Conservation (phyloP, 2,797 vertebrate species). For the Anabas testudineus region DNA sequence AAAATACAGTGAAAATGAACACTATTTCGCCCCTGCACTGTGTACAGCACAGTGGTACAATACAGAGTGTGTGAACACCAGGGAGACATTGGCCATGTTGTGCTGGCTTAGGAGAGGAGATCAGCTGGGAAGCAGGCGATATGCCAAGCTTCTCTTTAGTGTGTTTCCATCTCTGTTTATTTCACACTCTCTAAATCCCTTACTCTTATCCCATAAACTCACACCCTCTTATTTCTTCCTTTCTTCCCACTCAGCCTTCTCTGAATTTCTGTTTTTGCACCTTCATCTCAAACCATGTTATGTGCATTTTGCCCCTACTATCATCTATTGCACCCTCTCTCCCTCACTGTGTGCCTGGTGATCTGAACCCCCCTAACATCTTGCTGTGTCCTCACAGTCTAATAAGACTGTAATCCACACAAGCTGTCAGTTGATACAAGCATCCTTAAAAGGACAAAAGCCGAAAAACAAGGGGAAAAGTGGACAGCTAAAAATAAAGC, state of each 20-base stretch:
- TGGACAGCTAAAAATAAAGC: constrained; percentile 84
- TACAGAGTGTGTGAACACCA: constrained; percentile 69
- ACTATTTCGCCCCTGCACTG: constrained; percentile 66
- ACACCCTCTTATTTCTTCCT: constrained; percentile 1
- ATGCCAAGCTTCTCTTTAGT: constrained; percentile 73
- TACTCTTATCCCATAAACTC: constrained; percentile 18
- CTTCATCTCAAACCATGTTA: constrained; percentile 38
- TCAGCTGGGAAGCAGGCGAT: constrained; percentile 81
- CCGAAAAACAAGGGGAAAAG: constrained; percentile 73
- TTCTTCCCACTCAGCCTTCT: constrained; percentile 1
- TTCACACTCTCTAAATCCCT: constrained; percentile 41
- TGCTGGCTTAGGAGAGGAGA: constrained; percentile 80
- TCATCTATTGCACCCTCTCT: constrained; percentile 48
- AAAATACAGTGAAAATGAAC: constrained; percentile 70
- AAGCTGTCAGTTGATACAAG: constrained; percentile 90
- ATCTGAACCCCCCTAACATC: constrained; percentile 86
- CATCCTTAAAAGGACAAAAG: constrained; percentile 84
- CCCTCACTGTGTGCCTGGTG: constrained; percentile 67
- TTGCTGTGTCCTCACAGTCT: constrained; percentile 86
- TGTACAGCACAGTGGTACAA: constrained; percentile 60
- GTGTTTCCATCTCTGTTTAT: constrained; percentile 48
- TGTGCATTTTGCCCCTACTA: constrained; percentile 20
- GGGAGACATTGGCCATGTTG: constrained; percentile 84
- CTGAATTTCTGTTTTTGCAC: constrained; percentile 14
- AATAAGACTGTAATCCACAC: constrained; percentile 89